Evolutionary conservation across 2,888 invertebrate genomes (phyloP), one percentile per base, ranked within the genome.

Genomic region (Octonoba sinensis): DNA sequence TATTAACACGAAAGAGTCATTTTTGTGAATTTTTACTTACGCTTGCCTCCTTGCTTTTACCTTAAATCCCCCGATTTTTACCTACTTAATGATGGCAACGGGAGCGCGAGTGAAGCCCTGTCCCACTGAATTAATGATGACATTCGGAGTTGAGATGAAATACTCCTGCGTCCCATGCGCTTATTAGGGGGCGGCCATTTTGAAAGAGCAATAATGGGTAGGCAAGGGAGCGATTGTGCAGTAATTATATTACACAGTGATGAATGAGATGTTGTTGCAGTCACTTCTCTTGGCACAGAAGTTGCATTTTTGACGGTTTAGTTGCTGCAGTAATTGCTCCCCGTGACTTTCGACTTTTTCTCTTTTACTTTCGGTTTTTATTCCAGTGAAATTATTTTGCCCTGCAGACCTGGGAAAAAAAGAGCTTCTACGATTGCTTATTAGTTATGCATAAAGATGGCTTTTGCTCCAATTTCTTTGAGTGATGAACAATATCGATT

Each of bases 81-180:
- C 76, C 69, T 59, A 78, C 71, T 78, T 66, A 78, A 78, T 78
- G 78, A 78, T 22, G 76, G 11, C 22, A 65, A 46, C 57, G 54
- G 20, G 36, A 22, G 44, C 36, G 20, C 22, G n/a, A 59, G 24
- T 27, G 27, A 64, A 18, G 46, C 70, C 56, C 44, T 70, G 70
- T 56, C 62, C 59, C 51, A 24, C 59, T 78, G 78, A 66, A 78
- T 78, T 78, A 78, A 72, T 78, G 72, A 78, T 78, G 76, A 44
- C 74, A 47, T 27, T 36, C 67, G 46, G 77, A 71, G 77, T 71
- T 78, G 78, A 72, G 78, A 72, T 78, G 78, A 71, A 71, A 65
- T 71, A 57, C 71, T 70, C 77, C 78, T 78, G 56, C 77, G 24
- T 59, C 64, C 27, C 65, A 46, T 18, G 56, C 56, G 44, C 73